phyloP scores from a whole-genome alignment of 2,113 vertebrate species.

The Leptosomus discolor region DNA sequence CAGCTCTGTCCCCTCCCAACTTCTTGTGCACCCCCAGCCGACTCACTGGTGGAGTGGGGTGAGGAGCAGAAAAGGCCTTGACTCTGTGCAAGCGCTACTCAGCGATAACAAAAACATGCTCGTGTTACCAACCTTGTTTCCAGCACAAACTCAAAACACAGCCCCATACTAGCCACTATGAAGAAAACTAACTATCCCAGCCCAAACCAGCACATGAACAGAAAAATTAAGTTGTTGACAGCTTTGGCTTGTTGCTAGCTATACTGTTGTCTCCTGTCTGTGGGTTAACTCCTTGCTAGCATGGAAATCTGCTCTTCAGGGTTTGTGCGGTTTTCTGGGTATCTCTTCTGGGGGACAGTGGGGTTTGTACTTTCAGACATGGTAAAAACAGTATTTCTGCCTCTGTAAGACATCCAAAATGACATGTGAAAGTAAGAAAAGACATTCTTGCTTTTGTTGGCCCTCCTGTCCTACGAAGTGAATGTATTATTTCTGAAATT shows the following conservation, averaged over 20 bases:
- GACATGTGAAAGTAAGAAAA: neutral
- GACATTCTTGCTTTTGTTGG: neutral
- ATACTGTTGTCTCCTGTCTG: neutral
- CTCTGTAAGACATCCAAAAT: neutral
- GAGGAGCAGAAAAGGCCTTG: too few relatives aligned
- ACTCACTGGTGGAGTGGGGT: too few relatives aligned
- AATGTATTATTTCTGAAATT: neutral
- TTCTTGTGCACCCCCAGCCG: too few relatives aligned
- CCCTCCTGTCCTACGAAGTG: neutral
- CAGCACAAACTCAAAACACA: neutral
- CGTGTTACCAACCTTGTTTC: neutral
- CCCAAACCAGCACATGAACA: neutral
- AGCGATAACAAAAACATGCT: neutral
- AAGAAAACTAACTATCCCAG: neutral
- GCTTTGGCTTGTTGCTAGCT: neutral
- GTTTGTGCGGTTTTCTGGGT: neutral
- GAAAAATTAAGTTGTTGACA: neutral
- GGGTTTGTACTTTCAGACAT: neutral
- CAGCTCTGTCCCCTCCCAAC: too few relatives aligned
- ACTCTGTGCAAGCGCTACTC: too few relatives aligned
- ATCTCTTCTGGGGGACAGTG: neutral
- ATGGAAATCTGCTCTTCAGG: neutral
- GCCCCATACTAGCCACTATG: neutral
- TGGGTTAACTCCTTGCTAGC: neutral
- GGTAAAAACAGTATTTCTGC: neutral